Evolutionary conservation across 2,888 invertebrate genomes (phyloP).

Genomic region (Hemicrepidius hirtus): DNA sequence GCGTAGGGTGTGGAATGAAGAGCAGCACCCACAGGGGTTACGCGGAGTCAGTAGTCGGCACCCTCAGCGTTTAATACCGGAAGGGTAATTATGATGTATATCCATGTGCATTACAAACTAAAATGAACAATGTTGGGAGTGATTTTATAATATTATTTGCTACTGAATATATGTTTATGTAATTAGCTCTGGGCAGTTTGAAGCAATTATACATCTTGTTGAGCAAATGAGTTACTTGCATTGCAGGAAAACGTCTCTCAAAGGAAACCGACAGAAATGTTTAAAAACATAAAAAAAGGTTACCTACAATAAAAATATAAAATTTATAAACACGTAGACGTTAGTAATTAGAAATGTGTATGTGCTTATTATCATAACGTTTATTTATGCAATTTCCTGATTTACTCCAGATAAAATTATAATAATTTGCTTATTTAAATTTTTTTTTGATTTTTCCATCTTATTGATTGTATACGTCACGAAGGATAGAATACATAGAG

Average conservation of each 20-base stretch:
- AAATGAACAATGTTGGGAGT: slow-evolving; percentile 20
- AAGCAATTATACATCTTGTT: slow-evolving; percentile 17
- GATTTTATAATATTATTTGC: slow-evolving; percentile 24
- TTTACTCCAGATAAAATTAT: no score
- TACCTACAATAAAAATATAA: neutral
- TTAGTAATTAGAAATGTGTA: neutral
- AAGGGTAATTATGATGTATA: slow-evolving; percentile 37
- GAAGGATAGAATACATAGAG: no score
- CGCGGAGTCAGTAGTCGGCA: slow-evolving; percentile 28
- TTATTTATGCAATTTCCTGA: neutral
- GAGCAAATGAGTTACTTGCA: slow-evolving; percentile 1
- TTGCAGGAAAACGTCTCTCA: slow-evolving; percentile 31
- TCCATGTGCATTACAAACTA: slow-evolving; percentile 30
- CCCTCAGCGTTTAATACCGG: slow-evolving; percentile 31
- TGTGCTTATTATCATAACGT: neutral
- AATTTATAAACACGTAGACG: neutral
- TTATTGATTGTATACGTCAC: no score
- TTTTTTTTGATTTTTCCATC: no score
- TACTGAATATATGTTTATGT: slow-evolving; percentile 26
- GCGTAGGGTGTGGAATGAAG: slow-evolving; percentile 14
- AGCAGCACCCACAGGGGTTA: slow-evolving; percentile 22
- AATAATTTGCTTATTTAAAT: no score
- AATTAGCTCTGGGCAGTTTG: slow-evolving; percentile 12
- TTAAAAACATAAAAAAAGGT: neutral
- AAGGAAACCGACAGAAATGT: slow-evolving; percentile 3